A percentile compares a stretch with the other conserved stretches of the same genome.
Conservation (phyloP, 2,888 invertebrate genomes). For the Xestia sexstrigata region DNA sequence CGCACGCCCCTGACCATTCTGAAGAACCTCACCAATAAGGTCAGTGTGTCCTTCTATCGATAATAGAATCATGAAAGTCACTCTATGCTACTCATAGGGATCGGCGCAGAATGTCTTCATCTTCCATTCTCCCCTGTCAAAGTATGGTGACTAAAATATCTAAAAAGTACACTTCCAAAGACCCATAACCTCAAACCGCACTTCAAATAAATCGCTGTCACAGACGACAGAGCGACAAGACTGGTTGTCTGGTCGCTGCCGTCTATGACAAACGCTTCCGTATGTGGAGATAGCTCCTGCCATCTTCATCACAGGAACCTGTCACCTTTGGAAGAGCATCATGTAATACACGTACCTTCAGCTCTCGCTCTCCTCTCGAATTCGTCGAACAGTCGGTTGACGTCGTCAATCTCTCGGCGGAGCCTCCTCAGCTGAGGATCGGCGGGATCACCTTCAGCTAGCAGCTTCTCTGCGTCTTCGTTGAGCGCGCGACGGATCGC, state of each 20-base stretch:
- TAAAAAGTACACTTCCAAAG: not conserved
- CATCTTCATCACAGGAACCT: not conserved
- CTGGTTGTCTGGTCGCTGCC: too few species aligned
- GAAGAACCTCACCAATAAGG: too few species aligned
- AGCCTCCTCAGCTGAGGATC: constrained; percentile 97
- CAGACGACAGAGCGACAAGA: too few species aligned
- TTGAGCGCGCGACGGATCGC: constrained; percentile 98
- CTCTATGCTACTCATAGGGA: too few species aligned
- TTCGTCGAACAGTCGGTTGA: constrained; percentile 98
- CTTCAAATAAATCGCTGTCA: too few species aligned
- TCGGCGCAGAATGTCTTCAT: not conserved
- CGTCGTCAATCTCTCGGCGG: constrained; percentile 98
- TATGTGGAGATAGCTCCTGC: not conserved
- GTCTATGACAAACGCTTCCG: not conserved
- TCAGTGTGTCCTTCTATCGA: not conserved
- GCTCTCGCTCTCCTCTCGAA: constrained; percentile 97
- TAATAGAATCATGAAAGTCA: not conserved
- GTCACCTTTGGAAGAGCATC: not conserved
- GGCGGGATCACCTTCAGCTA: constrained; percentile 98
- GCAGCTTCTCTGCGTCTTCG: constrained; percentile 98
- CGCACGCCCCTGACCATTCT: too few species aligned
- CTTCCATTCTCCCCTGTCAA: not conserved
- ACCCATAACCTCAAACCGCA: too few species aligned
- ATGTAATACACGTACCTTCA: constrained; percentile 91
- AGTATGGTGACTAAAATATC: not conserved